These are phyloP conservation scores for Dromaius novaehollandiae DNA, from an alignment of 2,113 vertebrate genomes.

Conservation along the genomic window DNA sequence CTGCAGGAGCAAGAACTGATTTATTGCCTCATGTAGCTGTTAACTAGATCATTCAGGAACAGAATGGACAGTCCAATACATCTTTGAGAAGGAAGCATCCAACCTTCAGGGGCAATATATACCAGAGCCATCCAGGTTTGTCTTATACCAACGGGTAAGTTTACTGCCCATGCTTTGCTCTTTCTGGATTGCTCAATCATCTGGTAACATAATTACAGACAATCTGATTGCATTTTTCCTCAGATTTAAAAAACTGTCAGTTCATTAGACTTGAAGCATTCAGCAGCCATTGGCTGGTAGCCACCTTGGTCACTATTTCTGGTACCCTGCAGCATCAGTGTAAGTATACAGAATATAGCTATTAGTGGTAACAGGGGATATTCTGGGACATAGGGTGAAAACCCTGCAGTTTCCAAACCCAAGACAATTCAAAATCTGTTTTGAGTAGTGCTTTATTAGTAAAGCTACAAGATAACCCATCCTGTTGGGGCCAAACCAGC, in stretches of 20 bases:
- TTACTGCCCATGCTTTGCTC: not conserved
- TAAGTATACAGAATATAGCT: not conserved
- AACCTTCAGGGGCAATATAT: not conserved
- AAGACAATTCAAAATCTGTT: not conserved
- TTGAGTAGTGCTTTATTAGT: not conserved
- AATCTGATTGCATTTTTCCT: not conserved
- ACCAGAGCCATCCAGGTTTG: not conserved
- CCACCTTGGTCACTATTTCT: not conserved
- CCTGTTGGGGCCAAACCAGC: not conserved
- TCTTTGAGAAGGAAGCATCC: not conserved
- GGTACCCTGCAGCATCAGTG: not conserved
- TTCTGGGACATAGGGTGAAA: not conserved
- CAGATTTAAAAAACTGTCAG: not conserved
- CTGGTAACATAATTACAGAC: not conserved
- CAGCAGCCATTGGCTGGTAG: not conserved
- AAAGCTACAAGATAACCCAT: not conserved
- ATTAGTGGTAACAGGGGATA: not conserved
- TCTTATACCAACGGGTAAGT: not conserved
- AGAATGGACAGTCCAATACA: not conserved
- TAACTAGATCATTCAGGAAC: constrained; percentile 14
- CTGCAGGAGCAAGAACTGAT: not conserved
- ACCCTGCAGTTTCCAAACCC: not conserved
- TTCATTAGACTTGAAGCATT: not conserved
- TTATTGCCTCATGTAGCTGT: not conserved
- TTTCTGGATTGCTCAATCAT: not conserved